Evolutionary conservation across 2,888 invertebrate species (phyloP), one percentile per base, ranked within the genome.

Genomic region (Podotricha telesiphe): DNA sequence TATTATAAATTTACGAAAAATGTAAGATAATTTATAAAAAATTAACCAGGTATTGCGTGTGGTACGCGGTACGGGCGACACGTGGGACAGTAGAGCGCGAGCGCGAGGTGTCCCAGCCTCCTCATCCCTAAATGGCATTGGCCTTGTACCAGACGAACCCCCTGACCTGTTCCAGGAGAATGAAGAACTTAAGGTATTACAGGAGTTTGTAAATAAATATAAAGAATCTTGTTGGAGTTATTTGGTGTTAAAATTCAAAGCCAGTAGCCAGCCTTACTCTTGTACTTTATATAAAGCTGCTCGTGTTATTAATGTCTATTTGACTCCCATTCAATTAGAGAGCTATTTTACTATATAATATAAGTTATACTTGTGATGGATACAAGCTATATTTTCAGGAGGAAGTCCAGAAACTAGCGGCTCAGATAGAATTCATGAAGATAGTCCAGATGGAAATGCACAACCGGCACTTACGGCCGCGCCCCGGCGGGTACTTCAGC

Each of bases 381-480:
- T n/a, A n/a, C n/a, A 13, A 17, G 17, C 47, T 56, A 17, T 2
- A 28, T 17, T 67, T 74, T 1, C 85, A 97, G 97, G 98, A 98
- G 84, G 97, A 98, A 89, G 96, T 98, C 42, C 98, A 98, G 80
- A 98, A 97, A 84, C 89, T 98, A 74, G 98, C 98, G 0, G 97
- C 97, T 28, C 97, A 98, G 88, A 97, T 98, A 77, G 98, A 98
- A 86, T 97, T 97, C 88, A 97, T 98, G 97, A 97, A 97, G 92
- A 97, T 97, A 86, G 97, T 98, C 20, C 97, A 97, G 82, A 98
- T 98, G 98, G 97, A 97, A 88, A 95, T 97, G 94, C 97, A 98
- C 92, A 98, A 98, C 87, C 94, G 97, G 7, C 98, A 98, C 86
- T 90, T 98, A 76, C 96, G 97, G 79, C 97, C 97, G 71, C 96